Evolutionary conservation across 1,140 invertebrate genomes (phyloP).

Genomic region (Formica exsecta): DNA sequence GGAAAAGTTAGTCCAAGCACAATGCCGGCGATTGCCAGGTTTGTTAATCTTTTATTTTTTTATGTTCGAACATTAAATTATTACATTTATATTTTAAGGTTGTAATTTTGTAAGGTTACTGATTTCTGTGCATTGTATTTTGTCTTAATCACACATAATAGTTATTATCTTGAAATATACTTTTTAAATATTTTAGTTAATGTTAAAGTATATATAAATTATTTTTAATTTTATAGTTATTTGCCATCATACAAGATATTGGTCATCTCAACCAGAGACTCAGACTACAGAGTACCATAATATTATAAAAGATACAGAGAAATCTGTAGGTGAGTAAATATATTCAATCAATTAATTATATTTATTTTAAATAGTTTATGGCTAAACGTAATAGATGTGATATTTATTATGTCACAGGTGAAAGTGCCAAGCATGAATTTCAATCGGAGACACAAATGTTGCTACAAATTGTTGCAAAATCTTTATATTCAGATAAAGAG

Average conservation of each 20-base stretch:
- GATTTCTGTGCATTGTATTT: too few species aligned
- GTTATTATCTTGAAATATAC: neutral
- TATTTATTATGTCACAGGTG: conserved; percentile 80
- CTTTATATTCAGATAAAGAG: conserved; percentile 99
- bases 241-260: conserved; percentile 67
- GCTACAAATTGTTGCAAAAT: conserved; percentile 98
- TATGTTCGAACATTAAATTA: neutral
- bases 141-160: neutral
- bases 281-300: conserved; percentile 84
- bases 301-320: conserved; percentile 88
- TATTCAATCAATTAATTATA: conserved; percentile 65
- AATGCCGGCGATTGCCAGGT: conserved; percentile 71
- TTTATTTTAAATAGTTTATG: conserved; percentile 7
- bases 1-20: conserved; percentile 55
- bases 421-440: conserved; percentile 92
- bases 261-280: conserved; percentile 80
- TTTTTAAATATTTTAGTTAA: neutral
- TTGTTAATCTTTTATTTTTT: conserved; percentile 1
- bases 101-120: neutral
- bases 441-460: conserved; percentile 98
- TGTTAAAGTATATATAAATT: neutral
- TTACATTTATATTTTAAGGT: neutral
- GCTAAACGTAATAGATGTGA: conserved; percentile 16
- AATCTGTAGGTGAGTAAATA: conserved; percentile 85
- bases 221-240: conserved; percentile 66